These are phyloP conservation scores for Sinella curviseta DNA, from an alignment of 1,140 invertebrate genomes.

Conservation along the genomic window DNA sequence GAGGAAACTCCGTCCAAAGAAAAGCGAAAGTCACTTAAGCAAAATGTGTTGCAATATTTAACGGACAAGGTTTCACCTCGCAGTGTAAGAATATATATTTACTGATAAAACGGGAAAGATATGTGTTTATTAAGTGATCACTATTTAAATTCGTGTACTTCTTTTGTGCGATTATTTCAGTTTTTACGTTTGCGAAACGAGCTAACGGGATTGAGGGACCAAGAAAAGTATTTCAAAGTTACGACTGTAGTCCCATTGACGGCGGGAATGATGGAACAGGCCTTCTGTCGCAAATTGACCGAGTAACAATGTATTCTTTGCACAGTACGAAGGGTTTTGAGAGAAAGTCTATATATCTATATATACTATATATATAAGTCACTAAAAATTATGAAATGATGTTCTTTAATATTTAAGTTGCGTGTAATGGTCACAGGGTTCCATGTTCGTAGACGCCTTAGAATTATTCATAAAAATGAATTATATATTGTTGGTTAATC, in stretches of 20 bases:
- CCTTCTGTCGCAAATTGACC: conserved; percentile 24
- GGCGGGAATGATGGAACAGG: conserved; percentile 36
- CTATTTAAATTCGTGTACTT: too few species aligned
- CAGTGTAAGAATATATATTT: conserved; percentile 23
- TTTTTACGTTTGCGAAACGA: conserved; percentile 32
- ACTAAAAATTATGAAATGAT: not conserved
- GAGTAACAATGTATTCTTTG: not conserved
- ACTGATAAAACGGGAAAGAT: too few species aligned
- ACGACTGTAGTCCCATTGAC: conserved; percentile 31
- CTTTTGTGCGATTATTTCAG: too few species aligned
- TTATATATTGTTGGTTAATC: not conserved
- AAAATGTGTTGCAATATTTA: conserved; percentile 30
- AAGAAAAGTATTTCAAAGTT: conserved; percentile 36
- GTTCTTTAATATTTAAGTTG: not conserved
- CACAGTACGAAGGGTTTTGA: not conserved
- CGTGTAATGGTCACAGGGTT: not conserved
- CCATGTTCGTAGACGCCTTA: not conserved
- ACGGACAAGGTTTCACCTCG: conserved; percentile 31
- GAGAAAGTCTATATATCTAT: too few species aligned
- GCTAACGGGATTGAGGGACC: conserved; percentile 16
- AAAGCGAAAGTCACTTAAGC: not conserved
- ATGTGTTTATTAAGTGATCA: not conserved
- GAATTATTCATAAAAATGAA: too few species aligned
- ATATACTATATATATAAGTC: not conserved
- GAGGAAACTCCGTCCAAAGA: not conserved